These are phyloP conservation scores for Cottus gobio DNA, from an alignment of 2,113 vertebrate genomes.

Conservation along the genomic window DNA sequence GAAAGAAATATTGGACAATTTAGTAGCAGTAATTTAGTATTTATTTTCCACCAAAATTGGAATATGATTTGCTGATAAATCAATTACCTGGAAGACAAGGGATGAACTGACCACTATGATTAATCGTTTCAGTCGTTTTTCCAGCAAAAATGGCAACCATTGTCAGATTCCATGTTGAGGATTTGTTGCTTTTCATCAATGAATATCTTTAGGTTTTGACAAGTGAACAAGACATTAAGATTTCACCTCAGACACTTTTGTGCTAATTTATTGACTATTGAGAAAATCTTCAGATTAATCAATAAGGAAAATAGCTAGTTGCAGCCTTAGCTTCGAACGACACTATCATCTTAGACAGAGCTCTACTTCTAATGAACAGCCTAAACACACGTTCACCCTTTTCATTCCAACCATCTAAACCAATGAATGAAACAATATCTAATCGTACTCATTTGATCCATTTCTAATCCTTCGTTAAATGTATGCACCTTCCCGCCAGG, in stretches of 20 bases:
- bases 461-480: neutral
- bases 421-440: neutral
- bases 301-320: neutral
- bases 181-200: neutral
- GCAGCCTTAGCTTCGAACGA: neutral
- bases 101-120: neutral
- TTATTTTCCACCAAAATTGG: neutral
- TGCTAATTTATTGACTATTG: neutral
- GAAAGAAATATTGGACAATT: neutral
- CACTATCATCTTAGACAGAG: neutral
- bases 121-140: neutral
- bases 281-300: neutral
- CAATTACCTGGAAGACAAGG: neutral
- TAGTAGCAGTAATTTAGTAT: no score
- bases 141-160: neutral
- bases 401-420: neutral
- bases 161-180: neutral
- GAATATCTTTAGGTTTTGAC: neutral
- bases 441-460: neutral
- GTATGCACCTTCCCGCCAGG: no score
- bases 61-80: neutral
- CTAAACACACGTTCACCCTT: neutral
- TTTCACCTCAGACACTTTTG: neutral
- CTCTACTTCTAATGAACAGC: neutral
- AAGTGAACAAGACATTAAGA: neutral